These are phyloP conservation scores for Seriola rivoliana DNA, from an alignment of 2,113 vertebrate species.

Conservation along the genomic window DNA sequence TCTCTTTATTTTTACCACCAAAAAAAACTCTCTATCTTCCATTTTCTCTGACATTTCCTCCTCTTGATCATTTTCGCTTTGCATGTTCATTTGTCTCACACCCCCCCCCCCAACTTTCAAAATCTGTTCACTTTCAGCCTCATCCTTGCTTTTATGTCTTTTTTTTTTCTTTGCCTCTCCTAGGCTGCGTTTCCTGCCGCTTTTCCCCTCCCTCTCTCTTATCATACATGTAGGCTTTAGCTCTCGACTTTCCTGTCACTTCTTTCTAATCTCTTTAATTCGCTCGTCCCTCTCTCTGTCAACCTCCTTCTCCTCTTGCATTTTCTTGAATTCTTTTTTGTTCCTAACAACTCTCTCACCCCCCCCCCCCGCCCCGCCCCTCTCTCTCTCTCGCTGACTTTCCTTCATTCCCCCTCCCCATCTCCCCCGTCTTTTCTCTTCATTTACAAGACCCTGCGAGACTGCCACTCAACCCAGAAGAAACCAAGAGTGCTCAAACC, in stretches of 20 bases:
- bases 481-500: neutral
- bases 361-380: neutral
- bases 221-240: constrained; percentile 17
- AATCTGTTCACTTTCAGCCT: constrained; percentile 10
- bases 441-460: constrained; percentile 33
- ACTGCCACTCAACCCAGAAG: constrained; percentile 19
- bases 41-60: neutral
- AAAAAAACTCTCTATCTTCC: neutral
- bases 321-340: constrained; percentile 27
- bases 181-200: neutral
- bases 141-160: neutral
- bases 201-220: constrained; percentile 14
- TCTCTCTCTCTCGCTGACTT: neutral
- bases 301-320: neutral
- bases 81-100: neutral
- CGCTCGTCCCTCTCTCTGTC: neutral
- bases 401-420: neutral
- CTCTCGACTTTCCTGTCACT: constrained; percentile 19
- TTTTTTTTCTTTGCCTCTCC: neutral
- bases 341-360: neutral
- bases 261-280: constrained; percentile 30
- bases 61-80: neutral
- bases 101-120: neutral
- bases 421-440: constrained; percentile 2
- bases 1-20: neutral